A percentile compares a stretch with the other conserved stretches of the same genome.
Evolutionary conservation across 92 coral and sea anemone species (phyloP).

Genomic region (Pocillopora meandrina): DNA sequence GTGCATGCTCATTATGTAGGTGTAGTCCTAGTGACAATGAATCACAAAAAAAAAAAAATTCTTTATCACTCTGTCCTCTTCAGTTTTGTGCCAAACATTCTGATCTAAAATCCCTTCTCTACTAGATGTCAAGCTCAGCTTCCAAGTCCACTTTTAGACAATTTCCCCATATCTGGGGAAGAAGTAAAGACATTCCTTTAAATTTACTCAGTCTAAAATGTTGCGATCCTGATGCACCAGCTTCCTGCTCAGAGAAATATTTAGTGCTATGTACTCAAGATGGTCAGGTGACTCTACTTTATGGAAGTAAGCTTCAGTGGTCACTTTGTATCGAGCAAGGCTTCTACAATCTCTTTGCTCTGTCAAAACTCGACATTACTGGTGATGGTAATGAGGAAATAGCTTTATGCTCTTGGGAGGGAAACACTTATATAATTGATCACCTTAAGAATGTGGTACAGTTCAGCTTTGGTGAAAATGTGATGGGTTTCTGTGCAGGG

Average conservation of each 20-base stretch:
- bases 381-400: slow-evolving; percentile 86
- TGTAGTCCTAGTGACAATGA: too few relatives aligned
- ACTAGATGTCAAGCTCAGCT: slow-evolving; percentile 14
- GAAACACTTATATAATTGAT: slow-evolving; percentile 83
- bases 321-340: slow-evolving; percentile 66
- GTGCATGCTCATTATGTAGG: too few relatives aligned
- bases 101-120: background rate
- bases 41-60: background rate
- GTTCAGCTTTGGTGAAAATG: slow-evolving; percentile 82
- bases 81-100: background rate
- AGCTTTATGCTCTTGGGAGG: slow-evolving; percentile 85
- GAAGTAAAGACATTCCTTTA: slow-evolving; percentile 69
- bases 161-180: slow-evolving; percentile 27
- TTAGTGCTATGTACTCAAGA: slow-evolving; percentile 84
- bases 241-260: background rate
- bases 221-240: background rate
- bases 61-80: background rate
- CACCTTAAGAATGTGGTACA: slow-evolving; percentile 78
- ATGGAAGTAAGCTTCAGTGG: slow-evolving; percentile 79
- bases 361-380: slow-evolving; percentile 88
- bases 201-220: slow-evolving; percentile 50
- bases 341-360: slow-evolving; percentile 66
- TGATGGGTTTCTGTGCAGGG: slow-evolving; percentile 90
- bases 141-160: slow-evolving; percentile 20
- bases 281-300: slow-evolving; percentile 71